Conservation (phyloP, 2,113 vertebrate species). For the Cavia aperea region DNA sequence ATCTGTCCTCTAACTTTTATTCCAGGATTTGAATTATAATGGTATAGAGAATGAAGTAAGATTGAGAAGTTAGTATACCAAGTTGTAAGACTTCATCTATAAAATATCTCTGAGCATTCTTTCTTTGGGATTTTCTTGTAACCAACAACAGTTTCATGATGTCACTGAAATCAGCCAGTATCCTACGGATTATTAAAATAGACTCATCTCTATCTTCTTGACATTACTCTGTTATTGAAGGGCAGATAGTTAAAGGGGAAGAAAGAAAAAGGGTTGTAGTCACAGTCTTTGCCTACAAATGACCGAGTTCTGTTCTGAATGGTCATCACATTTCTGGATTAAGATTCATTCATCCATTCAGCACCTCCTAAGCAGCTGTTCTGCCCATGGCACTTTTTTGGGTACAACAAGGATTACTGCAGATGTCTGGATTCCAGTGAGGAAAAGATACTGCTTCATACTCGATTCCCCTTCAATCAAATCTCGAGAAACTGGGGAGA, state of each 20-base stretch:
- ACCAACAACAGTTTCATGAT: background rate
- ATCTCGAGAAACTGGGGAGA: background rate
- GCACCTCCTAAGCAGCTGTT: background rate
- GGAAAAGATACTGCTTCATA: background rate
- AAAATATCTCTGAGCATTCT: background rate
- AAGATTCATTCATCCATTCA: background rate
- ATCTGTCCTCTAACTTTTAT: background rate
- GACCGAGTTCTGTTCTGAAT: background rate
- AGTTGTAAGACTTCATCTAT: background rate
- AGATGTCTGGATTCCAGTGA: background rate
- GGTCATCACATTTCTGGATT: background rate
- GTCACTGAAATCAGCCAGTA: background rate
- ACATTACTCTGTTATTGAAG: background rate
- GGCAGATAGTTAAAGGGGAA: background rate
- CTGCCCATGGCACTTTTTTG: background rate
- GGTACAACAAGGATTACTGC: background rate
- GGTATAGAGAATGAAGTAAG: background rate
- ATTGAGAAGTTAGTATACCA: background rate
- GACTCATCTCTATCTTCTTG: background rate
- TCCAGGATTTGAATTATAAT: background rate
- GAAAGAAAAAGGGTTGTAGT: background rate
- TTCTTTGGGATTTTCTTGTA: background rate
- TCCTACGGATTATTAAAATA: background rate
- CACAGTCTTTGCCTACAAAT: background rate
- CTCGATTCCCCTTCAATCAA: background rate